These are phyloP conservation scores for Lordiphosa mommai DNA, from an alignment of 1,140 invertebrate species.

Conservation along the genomic window DNA sequence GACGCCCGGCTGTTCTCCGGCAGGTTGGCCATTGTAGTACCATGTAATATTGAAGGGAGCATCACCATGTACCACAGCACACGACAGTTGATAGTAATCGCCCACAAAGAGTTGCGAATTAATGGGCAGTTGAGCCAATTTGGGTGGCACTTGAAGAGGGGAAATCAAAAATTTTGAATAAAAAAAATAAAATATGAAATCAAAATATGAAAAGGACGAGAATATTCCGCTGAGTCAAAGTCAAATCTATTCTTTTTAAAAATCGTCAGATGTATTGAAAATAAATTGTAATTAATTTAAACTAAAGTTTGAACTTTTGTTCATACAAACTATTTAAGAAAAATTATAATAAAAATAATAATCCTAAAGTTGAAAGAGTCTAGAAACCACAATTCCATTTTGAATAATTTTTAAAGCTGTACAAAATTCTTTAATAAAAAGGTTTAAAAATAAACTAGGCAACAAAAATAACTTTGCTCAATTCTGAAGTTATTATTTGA, in stretches of 20 bases:
- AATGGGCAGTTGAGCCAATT: slow-evolving; percentile 83
- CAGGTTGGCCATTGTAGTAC: slow-evolving; percentile 86
- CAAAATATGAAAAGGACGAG: slow-evolving; percentile 20
- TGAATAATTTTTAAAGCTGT: no score
- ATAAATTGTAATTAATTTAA: no score
- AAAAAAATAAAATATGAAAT: slow-evolving; percentile 19
- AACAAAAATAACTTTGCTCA: no score
- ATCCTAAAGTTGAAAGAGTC: no score
- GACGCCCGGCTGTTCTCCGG: slow-evolving; percentile 54
- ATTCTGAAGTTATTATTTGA: no score
- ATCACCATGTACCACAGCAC: slow-evolving; percentile 89
- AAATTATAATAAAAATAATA: no score
- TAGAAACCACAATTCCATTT: no score
- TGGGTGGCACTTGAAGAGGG: slow-evolving; percentile 84
- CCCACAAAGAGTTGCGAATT: slow-evolving; percentile 89
- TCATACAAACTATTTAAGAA: no score
- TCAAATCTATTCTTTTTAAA: not conserved
- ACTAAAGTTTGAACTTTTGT: no score
- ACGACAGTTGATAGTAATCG: slow-evolving; percentile 87
- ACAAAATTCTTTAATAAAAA: no score
- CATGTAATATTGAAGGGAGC: slow-evolving; percentile 88
- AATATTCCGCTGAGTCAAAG: not conserved
- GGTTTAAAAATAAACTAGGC: no score
- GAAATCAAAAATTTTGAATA: slow-evolving; percentile 8
- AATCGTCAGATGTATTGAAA: no score